These are phyloP conservation scores for Campopleginae sp. DNA, from an alignment of 2,888 invertebrate species.

Conservation along the genomic window DNA sequence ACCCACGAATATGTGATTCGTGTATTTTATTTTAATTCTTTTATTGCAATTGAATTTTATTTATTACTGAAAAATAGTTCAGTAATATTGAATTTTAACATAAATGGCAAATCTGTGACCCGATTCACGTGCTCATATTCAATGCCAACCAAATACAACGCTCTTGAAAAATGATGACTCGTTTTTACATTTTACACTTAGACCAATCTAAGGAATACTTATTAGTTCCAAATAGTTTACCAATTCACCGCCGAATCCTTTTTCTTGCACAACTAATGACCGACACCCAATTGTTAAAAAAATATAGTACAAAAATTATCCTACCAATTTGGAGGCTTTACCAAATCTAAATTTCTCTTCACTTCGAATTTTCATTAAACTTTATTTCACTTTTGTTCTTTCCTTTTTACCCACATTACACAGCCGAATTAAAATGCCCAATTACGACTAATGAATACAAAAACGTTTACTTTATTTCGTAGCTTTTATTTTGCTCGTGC, in stretches of 20 bases:
- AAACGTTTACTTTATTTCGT: slow-evolving; percentile 72
- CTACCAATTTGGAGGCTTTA: slow-evolving; percentile 79
- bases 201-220: slow-evolving; percentile 62
- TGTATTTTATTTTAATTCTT: background rate
- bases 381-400: slow-evolving; percentile 61
- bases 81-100: slow-evolving; percentile 37
- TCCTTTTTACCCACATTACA: slow-evolving; percentile 74
- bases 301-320: slow-evolving; percentile 84
- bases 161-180: slow-evolving; percentile 62
- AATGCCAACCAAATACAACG: slow-evolving; percentile 6
- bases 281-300: slow-evolving; percentile 80
- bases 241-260: slow-evolving; percentile 69
- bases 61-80: slow-evolving; percentile 64
- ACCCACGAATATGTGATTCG: background rate
- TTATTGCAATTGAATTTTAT: slow-evolving; percentile 58
- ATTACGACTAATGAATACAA: slow-evolving; percentile 73
- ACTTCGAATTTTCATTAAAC: slow-evolving; percentile 69
- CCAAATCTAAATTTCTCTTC: slow-evolving; percentile 75
- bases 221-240: slow-evolving; percentile 69
- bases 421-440: slow-evolving; percentile 84
- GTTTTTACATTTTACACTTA: slow-evolving; percentile 52
- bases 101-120: slow-evolving; percentile 29
- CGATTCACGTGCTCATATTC: background rate
- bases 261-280: slow-evolving; percentile 54
- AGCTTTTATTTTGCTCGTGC: slow-evolving; percentile 61